Base-by-base conservation (phyloP, 2,888 invertebrate genomes). In the Drosophila helvetica region DNA sequence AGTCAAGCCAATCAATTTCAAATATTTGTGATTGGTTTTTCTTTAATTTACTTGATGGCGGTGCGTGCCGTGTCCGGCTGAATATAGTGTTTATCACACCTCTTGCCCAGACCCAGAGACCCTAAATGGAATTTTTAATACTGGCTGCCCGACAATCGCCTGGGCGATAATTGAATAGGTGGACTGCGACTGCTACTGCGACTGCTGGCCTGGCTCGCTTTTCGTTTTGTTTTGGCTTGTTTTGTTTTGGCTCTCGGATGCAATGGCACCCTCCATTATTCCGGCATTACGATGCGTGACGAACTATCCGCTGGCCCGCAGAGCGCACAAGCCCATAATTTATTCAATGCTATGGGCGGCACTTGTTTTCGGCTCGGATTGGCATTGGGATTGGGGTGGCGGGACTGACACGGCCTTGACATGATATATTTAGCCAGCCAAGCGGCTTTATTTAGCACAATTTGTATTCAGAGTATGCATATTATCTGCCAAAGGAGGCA, bases 121-220 rank as follows among this genome's bases (percentile, higher is more conserved):
- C n/a, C 38, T 42, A 67, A 69, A 80, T 72, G 47, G 77, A 75
- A 80, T 86, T 81, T 77, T 84, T 67, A 80, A 84, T 84, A 22
- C 43, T 8, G 65, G 10, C 17, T 30, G 42, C 8, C 22, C 54
- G 59, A n/a, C 48, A 50, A 3, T 22, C 47, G 19, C 53, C 27
- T 27, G 27, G 47, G 47, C 48, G 48, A 51, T 77, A 78, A 86
- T 84, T 74, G 81, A 74, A 68, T 46, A 58, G 78, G 80, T 70
- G 66, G 25, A 30, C 43, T 15, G 6, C 33, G 33, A 4, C 33
- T 30, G 2, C 19, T 2, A 19, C 19, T 19, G 2, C 1, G 2
- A 19, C 19, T 19, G 19, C 19, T 19, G 19, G n/a, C 27, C 0
- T 33, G 33, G 38, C 38, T 38, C 38, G 38, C 38, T 38, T 55